Base-by-base conservation (phyloP, 1,140 invertebrate species). In the Carcinoscorpius rotundicauda region DNA sequence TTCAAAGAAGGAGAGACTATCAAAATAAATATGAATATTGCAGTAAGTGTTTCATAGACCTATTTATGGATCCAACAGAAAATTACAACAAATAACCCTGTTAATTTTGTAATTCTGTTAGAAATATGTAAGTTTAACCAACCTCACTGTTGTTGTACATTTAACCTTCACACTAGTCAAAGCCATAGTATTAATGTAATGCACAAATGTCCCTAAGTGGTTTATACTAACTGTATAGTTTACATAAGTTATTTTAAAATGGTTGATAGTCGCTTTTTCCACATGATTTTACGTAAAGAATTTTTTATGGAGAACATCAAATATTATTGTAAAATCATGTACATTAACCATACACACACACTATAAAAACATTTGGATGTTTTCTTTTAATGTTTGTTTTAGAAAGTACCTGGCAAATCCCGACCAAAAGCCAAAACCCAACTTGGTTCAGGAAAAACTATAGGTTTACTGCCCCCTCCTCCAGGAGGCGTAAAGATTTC, bases 1-100 rank as follows among this genome's bases (percentile, higher is more conserved):
- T 97, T 98, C 74, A 98, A 98, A 77, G 96, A 97, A 76, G 96
- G 96, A 50, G 90, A 98, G 81, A 98, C 95, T 10, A 98, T 98
- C 69, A 97, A 94, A 81, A 95, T 98, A 58, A 98, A 98, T 75
- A 94, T 95, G 89, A 93, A 93, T 80, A 95, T 98, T 71, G 92
- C 89, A 69, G 93, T 96, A 81, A 83, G 84, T 77, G n/a, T 53
- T 61, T 71, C 29, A 29, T 29, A 29, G 29, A 29, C 29, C 29
- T 29, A 29, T 29, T 29, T 29, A 9, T 57, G 6, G 51, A 53
- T 60, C 11, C 6, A 64, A 58, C 49, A 64, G 60, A 29, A 29
- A 29, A 29, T n/a, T n/a, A n/a, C n/a, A n/a, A n/a, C n/a, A 9
- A 29, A 58, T n/a, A 56, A 49, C 5, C 11, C 62, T 63, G 56